Base-by-base conservation (phyloP, 2,113 vertebrate genomes). In the Sterna hirundo region DNA sequence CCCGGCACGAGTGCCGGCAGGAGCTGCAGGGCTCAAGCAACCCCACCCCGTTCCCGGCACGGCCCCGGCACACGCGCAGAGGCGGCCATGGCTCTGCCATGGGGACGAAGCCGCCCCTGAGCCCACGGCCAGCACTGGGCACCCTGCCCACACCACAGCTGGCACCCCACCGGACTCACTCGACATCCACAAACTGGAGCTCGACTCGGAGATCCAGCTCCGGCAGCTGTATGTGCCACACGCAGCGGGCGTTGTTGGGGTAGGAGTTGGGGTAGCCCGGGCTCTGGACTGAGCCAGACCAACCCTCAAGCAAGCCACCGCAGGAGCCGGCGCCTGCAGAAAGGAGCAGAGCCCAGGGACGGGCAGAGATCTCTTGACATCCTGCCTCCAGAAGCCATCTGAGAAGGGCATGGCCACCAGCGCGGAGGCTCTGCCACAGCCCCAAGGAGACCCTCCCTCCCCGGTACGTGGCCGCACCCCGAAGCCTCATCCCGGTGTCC, bases 371-470 rank as follows among this genome's bases (percentile, higher is more conserved):
- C 2, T 23, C 42, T 57, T 58, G 23, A 30, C 36, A 52, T 16
- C 6, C 8, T 2, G 2, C 21, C 0, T 0, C 27, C 64, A 71
- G 57, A 38, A 61, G 21, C 9, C 0, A 0, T 12, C 75, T 26
- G 46, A 30, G 15, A 34, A 65, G 11, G 36, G 19, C 38, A 55
- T 1, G 7, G 47, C 9, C 19, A 21, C 34, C 4, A 0, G 11
- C 70, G 22, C 36, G 52, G 64, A 47, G n/a, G 42, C 8, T 85
- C 7, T 69, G 62, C 42, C 55, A 17, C 23, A 49, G 27, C 14
- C 46, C 20, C 47, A 32, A 12, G n/a, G 44, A 44, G 19, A 72
- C 6, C 15, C 4, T 38, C 27, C n/a, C n/a, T 55, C 46, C 20
- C 0, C 0, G 7, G 16, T 30, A 18, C 1, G 2, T 12, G 69